Conservation (phyloP, 1,140 invertebrate species). For the Ceratosolen fusciceps region DNA sequence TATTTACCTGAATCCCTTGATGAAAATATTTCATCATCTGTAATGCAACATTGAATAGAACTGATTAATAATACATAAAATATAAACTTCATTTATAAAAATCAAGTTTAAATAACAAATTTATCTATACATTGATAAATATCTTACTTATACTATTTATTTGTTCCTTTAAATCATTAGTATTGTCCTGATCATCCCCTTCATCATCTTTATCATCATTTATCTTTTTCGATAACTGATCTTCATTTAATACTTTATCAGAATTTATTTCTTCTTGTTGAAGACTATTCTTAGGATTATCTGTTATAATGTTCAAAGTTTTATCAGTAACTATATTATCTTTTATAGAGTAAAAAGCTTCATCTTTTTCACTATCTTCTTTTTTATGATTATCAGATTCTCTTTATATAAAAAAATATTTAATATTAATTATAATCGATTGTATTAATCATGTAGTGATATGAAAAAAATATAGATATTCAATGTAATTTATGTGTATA, state of each 20-base stretch:
- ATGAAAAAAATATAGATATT: neutral
- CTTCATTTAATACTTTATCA: slow-evolving; percentile 28
- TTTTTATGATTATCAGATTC: neutral
- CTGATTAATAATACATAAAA: neutral
- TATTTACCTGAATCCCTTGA: neutral
- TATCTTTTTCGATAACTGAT: slow-evolving; percentile 25
- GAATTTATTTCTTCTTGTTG: slow-evolving; percentile 8
- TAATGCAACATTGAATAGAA: neutral
- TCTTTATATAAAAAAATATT: neutral
- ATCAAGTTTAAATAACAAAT: neutral
- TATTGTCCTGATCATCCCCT: neutral
- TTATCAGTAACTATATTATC: slow-evolving; percentile 4
- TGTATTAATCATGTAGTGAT: no score
- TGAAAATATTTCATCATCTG: neutral
- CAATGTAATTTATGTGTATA: neutral
- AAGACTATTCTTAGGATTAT: neutral
- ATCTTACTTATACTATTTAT: slow-evolving; percentile 2
- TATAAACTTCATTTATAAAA: neutral
- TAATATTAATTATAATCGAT: no score
- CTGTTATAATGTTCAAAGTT: neutral
- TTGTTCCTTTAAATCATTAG: neutral
- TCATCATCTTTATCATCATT: slow-evolving; percentile 30
- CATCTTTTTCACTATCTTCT: neutral
- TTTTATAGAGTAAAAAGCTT: neutral
- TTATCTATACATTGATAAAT: neutral